Evolutionary conservation across 1,140 invertebrate species (phyloP).

Genomic region (Kradibia gibbosae): DNA sequence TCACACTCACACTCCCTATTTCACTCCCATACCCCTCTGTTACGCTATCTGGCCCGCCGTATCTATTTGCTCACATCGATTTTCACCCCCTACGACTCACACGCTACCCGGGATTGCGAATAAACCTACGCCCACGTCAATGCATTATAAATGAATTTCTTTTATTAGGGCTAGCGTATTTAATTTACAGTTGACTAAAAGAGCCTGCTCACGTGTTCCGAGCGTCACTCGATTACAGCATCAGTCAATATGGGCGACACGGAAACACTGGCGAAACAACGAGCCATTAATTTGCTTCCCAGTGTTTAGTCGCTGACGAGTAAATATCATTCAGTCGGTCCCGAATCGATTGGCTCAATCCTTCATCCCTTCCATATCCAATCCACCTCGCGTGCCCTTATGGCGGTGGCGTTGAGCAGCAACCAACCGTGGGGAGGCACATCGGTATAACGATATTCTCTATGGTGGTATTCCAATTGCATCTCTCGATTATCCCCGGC

Average conservation of each 20-base stretch:
- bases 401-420: no score
- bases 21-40: background rate
- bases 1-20: background rate
- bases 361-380: no score
- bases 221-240: constrained; percentile 66
- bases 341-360: constrained; percentile 50
- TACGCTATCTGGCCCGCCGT: no score
- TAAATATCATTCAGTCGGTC: constrained; percentile 61
- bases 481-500: background rate
- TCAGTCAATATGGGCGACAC: constrained; percentile 62
- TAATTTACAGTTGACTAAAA: constrained; percentile 4
- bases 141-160: constrained; percentile 37
- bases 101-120: background rate
- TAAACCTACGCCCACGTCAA: background rate
- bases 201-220: background rate
- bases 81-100: background rate
- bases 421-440: no score
- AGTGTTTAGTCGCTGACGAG: constrained; percentile 61
- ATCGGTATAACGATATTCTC: background rate
- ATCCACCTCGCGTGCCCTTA: no score
- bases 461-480: constrained; percentile 15
- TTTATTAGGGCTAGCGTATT: constrained; percentile 30
- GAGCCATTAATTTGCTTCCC: constrained; percentile 65
- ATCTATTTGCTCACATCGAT: constrained; percentile 27
- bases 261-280: constrained; percentile 60